A percentile compares a stretch with the other conserved stretches of the same genome.
Conservation (phyloP, 2,888 invertebrate species). For the Caenorhabditis sp. region DNA sequence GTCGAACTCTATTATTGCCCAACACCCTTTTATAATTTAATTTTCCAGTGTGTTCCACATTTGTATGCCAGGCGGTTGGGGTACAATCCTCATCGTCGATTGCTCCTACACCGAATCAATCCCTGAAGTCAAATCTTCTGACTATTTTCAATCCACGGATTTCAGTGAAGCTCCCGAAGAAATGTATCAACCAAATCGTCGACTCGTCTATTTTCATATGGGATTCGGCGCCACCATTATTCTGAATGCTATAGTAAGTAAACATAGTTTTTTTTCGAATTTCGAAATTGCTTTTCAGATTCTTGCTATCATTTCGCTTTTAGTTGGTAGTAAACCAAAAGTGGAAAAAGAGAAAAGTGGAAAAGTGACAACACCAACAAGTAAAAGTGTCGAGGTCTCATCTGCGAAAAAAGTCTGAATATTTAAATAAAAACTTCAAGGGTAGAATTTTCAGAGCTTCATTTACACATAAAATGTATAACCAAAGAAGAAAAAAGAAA, state of each 20-base stretch:
- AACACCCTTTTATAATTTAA: no score
- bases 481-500: neutral
- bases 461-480: neutral
- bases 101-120: neutral
- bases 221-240: neutral
- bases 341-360: no score
- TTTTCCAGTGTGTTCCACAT: neutral
- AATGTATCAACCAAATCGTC: neutral
- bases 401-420: no score
- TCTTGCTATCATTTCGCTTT: no score
- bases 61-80: neutral
- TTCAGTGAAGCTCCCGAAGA: no score
- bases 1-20: no score
- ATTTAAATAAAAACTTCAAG: neutral
- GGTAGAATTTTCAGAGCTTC: neutral
- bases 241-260: neutral
- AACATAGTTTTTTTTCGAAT: no score
- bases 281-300: no score
- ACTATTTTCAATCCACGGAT: neutral
- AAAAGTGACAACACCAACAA: no score
- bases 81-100: neutral
- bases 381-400: no score
- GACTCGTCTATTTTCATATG: neutral
- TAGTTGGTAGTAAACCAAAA: no score
- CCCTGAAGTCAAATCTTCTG: neutral